A percentile compares a stretch with the other conserved stretches of the same genome.
phyloP scores from a whole-genome alignment of 2,797 vertebrate species.

The Crypturellus tataupa region DNA sequence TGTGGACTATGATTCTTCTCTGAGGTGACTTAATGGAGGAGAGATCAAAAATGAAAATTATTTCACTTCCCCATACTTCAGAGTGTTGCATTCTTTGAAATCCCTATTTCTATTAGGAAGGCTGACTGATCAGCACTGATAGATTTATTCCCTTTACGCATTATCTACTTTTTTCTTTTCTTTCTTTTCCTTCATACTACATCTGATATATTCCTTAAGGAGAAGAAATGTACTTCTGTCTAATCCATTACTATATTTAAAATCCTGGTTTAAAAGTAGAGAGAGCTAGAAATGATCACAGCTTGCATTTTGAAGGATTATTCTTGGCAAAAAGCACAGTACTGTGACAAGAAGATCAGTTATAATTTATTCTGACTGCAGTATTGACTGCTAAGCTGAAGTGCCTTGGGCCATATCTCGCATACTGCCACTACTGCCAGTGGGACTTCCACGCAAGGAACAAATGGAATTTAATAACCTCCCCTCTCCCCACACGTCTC shows the following conservation, averaged over 20 bases:
- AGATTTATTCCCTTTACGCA: background rate
- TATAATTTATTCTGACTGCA: slow-evolving; percentile 52
- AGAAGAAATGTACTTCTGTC: slow-evolving; percentile 11
- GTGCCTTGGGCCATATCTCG: slow-evolving; percentile 10
- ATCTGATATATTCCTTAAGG: slow-evolving; percentile 24
- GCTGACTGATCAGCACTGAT: background rate
- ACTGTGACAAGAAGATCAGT: slow-evolving; percentile 6
- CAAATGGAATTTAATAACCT: slow-evolving; percentile 57
- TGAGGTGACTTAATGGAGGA: background rate
- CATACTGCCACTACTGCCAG: slow-evolving; percentile 48
- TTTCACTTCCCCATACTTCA: background rate
- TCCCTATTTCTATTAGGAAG: background rate
- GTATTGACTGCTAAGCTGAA: slow-evolving; percentile 54
- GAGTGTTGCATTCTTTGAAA: background rate
- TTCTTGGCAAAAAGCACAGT: background rate
- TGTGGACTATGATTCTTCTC: background rate
- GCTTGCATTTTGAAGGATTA: slow-evolving; percentile 26
- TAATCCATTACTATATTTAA: slow-evolving; percentile 46
- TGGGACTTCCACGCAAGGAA: slow-evolving; percentile 26
- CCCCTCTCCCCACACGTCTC: background rate
- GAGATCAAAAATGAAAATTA: background rate
- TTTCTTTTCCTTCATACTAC: background rate
- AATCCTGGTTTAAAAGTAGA: slow-evolving; percentile 41
- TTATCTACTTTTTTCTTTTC: slow-evolving; percentile 17
- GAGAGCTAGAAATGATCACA: slow-evolving; percentile 21